A percentile compares a stretch with the other conserved stretches of the same genome.
phyloP scores from a whole-genome alignment of 2,888 invertebrate species.

The Apoderus coryli region DNA sequence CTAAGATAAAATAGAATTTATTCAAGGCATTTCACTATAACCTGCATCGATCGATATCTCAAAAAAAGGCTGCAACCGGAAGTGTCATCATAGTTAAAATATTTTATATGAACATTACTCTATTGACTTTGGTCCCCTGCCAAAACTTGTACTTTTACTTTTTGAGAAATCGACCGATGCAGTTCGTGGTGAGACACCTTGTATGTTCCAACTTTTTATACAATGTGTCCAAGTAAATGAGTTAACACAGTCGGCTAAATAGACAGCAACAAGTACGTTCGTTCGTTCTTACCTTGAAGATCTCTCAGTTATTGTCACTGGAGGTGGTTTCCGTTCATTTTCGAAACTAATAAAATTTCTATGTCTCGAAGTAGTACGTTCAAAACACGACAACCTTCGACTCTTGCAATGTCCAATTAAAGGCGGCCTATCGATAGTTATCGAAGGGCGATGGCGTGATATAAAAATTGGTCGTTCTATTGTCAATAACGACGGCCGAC shows the following conservation, averaged over 20 bases:
- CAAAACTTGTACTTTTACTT: too few species aligned
- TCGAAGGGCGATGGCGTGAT: slow-evolving; percentile 22
- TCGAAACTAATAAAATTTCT: slow-evolving; percentile 31
- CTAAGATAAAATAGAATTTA: slow-evolving; percentile 22
- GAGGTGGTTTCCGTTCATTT: slow-evolving; percentile 18
- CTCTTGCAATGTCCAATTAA: slow-evolving; percentile 17
- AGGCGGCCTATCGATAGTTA: slow-evolving; percentile 20
- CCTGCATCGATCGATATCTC: neutral
- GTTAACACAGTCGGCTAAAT: too few species aligned
- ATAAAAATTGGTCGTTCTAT: slow-evolving; percentile 22
- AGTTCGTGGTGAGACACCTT: neutral
- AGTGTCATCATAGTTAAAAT: too few species aligned
- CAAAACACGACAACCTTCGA: slow-evolving; percentile 30
- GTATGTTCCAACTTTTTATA: neutral
- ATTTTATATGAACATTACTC: too few species aligned
- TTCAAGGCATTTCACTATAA: neutral
- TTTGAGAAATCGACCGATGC: neutral
- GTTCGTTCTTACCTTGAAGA: slow-evolving; percentile 8
- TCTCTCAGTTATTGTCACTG: slow-evolving; percentile 16
- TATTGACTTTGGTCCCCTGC: too few species aligned
- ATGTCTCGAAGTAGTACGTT: slow-evolving; percentile 21
- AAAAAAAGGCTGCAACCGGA: too few species aligned
- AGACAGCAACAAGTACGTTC: too few species aligned
- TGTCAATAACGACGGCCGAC: slow-evolving; percentile 27
- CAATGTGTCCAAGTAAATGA: too few species aligned